These are phyloP conservation scores for Acarapis woodi DNA, from an alignment of 1,140 invertebrate genomes.

Conservation along the genomic window DNA sequence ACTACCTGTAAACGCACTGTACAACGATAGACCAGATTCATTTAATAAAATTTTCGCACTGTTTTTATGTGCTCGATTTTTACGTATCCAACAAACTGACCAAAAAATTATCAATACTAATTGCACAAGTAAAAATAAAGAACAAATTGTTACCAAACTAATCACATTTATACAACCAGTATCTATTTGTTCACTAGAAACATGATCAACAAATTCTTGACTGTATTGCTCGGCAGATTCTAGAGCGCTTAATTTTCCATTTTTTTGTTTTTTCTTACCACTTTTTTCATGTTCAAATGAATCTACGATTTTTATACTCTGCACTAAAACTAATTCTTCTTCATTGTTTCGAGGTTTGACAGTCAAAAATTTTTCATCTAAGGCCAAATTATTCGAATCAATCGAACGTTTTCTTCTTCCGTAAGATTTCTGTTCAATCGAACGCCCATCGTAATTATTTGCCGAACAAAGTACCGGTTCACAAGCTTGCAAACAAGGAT, in stretches of 20 bases:
- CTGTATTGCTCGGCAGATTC: too few species aligned
- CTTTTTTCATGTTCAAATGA: too few species aligned
- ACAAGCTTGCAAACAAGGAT: slow-evolving; percentile 66
- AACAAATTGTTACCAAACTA: slow-evolving; percentile 44
- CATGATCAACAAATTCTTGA: too few species aligned
- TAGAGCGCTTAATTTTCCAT: too few species aligned
- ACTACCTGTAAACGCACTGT: too few species aligned
- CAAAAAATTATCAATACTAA: slow-evolving; percentile 46
- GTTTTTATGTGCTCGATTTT: too few species aligned
- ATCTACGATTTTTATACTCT: slow-evolving; percentile 66
- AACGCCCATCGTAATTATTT: slow-evolving; percentile 19
- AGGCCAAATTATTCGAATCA: slow-evolving; percentile 23
- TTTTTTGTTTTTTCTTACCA: too few species aligned
- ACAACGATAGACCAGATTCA: too few species aligned
- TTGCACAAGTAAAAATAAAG: slow-evolving; percentile 47
- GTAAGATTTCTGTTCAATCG: slow-evolving; percentile 14
- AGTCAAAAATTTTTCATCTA: slow-evolving; percentile 49
- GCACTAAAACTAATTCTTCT: slow-evolving; percentile 53
- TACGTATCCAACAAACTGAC: slow-evolving; percentile 50
- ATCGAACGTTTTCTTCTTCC: slow-evolving; percentile 1
- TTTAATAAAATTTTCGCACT: too few species aligned
- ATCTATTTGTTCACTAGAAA: too few species aligned
- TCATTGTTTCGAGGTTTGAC: slow-evolving; percentile 1
- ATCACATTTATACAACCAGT: slow-evolving; percentile 43
- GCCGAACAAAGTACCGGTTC: slow-evolving; percentile 27